Evolutionary conservation across 2,888 invertebrate genomes (phyloP).

Genomic region (Exocentrus adspersus): DNA sequence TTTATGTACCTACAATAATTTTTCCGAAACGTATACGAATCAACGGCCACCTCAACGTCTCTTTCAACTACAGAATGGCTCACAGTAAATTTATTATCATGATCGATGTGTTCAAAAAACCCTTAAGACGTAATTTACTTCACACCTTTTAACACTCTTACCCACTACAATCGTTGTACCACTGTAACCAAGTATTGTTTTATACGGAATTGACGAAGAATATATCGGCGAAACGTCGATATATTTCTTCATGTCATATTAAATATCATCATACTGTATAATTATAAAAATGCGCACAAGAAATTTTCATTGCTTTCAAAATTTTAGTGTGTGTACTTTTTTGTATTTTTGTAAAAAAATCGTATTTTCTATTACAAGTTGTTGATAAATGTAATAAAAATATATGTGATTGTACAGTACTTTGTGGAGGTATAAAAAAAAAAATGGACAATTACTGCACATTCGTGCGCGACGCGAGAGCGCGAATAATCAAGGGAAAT

Average conservation of each 20-base stretch:
- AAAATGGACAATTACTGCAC: slow-evolving; percentile 28
- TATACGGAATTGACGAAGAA: slow-evolving; percentile 17
- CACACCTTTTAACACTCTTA: slow-evolving; percentile 19
- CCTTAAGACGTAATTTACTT: slow-evolving; percentile 39
- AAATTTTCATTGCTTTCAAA: slow-evolving; percentile 41
- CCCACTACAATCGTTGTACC: slow-evolving; percentile 27
- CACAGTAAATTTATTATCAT: slow-evolving; percentile 46
- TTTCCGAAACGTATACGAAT: slow-evolving; percentile 1
- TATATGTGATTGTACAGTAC: slow-evolving; percentile 42
- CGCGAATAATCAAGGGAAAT: slow-evolving; percentile 28
- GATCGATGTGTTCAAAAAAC: slow-evolving; percentile 50
- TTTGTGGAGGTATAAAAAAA: slow-evolving; percentile 21
- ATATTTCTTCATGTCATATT: slow-evolving; percentile 23
- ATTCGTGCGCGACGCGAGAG: slow-evolving; percentile 22
- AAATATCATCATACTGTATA: slow-evolving; percentile 32
- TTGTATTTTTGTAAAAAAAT: slow-evolving; percentile 42
- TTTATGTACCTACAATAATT: too few relatives aligned
- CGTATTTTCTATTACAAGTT: slow-evolving; percentile 44
- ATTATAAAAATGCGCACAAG: slow-evolving; percentile 47
- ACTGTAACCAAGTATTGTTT: slow-evolving; percentile 30
- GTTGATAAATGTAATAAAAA: slow-evolving; percentile 41
- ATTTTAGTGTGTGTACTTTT: slow-evolving; percentile 42
- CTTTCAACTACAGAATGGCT: slow-evolving; percentile 37
- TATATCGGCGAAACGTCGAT: slow-evolving; percentile 23
- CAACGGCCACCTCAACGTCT: slow-evolving; percentile 14